A percentile compares a stretch with the other conserved stretches of the same genome.
These are phyloP conservation scores for Eptatretus atami DNA, from an alignment of 2,797 vertebrate species.

Conservation along the genomic window DNA sequence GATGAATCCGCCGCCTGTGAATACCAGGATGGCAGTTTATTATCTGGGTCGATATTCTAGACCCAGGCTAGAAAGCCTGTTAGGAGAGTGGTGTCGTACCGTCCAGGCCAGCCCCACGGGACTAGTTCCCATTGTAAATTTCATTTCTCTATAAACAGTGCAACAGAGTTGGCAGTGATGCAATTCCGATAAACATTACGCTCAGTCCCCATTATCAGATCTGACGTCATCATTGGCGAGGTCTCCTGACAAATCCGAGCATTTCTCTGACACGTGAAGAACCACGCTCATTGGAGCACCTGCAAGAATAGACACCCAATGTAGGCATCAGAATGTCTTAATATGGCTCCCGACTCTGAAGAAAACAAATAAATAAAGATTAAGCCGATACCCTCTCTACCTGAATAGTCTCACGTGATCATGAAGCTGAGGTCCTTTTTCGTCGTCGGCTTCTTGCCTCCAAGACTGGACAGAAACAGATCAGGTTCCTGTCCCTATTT, in stretches of 20 bases:
- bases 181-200: conserved; percentile 14
- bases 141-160: too few species aligned
- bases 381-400: conserved; percentile 13
- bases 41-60: too few species aligned
- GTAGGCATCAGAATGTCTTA: neutral
- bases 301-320: conserved; percentile 12
- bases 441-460: conserved; percentile 53
- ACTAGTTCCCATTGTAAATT: too few species aligned
- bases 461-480: conserved; percentile 94
- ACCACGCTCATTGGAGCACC: conserved; percentile 96
- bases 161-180: too few species aligned
- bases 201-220: conserved; percentile 77
- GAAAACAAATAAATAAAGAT: neutral
- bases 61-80: too few species aligned
- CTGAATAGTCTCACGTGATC: conserved; percentile 70
- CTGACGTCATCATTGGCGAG: conserved; percentile 88
- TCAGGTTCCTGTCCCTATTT: conserved; percentile 74
- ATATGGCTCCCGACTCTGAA: neutral
- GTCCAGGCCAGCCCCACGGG: too few species aligned
- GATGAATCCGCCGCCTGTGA: too few species aligned
- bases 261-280: conserved; percentile 91
- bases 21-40: too few species aligned
- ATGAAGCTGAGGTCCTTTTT: conserved; percentile 72
- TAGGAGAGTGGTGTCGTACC: too few species aligned
- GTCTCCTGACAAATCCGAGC: conserved; percentile 89